Base-by-base conservation (phyloP, 2,113 vertebrate species). In the Lathamus discolor region DNA sequence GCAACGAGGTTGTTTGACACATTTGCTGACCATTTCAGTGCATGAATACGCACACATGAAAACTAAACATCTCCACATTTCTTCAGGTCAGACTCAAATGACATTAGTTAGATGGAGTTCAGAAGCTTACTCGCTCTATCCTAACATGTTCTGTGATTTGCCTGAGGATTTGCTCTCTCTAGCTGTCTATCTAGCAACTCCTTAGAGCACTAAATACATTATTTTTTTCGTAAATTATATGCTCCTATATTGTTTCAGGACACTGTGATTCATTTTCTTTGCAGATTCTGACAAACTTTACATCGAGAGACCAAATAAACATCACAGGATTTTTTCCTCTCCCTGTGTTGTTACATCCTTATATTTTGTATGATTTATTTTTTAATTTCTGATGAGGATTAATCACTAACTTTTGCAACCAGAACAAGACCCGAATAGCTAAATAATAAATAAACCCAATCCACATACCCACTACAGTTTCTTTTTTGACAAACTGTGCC, bases 261-360 rank as follows among this genome's bases (percentile, higher is more conserved):
- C 61, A 37, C 43, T 52, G 17, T 86, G 48, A 89, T 93, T 90
- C 77, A 28, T 76, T 92, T 90, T 92, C 46, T 44, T 83, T 73
- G 13, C 41, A 25, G 78, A 97, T 93, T 96, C 80, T 92, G 77
- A 95, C 3, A 25, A 95, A 59, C 37, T 41, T 13, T 95, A 93
- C 93, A 73, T 80, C 13, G 2, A 73, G 93, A 97, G 52, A 85
- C 66, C 59, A 88, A 91, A 91, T 33, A 68, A 91, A 83, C 62
- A 91, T 37, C 55, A 75, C 2, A 84, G 29, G 14, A 83, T 37
- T 85, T 78, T 37, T 46, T 14, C 3, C 2, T 9, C 3, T 7
- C 7, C 33, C 59, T 31, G 11, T 62, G 27, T 83, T 83, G 90
- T 59, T 82, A 75, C 19, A 88, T 48, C 59, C 25, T 82, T 82